Base-by-base conservation (phyloP, 2,888 invertebrate species). In the Smittia aterrima region DNA sequence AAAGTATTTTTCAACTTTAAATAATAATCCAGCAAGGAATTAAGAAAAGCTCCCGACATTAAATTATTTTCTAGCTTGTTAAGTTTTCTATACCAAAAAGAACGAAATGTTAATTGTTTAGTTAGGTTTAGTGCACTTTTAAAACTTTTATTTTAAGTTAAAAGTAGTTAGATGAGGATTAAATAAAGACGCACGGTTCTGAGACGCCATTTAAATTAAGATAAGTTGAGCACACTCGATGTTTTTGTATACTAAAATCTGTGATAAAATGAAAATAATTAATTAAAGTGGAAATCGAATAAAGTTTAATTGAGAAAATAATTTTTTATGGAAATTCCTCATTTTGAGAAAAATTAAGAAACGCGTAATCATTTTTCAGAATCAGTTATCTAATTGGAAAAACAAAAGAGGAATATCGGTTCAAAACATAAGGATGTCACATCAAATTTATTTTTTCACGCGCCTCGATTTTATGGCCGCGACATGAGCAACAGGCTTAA, bases 171-270 rank as follows among this genome's bases (percentile, higher is more conserved):
- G 47, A 6, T 47, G 47, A 47, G 47, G n/a, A 47, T 47, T 47
- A 47, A n/a, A 11, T 11, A 47, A 6, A 32, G 9, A 6, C 4
- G 9, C 32, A 32, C 47, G 47, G 2, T 47, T 47, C 13, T 13
- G 47, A 32, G 9, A 47, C 7, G 58, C 58, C 58, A 58, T 58
- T 58, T 20, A n/a, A 58, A 22, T 58, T 18, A 18, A 58, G 58
- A 22, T 58, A 47, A 58, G 58, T 58, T 58, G 22, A 58, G 58
- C 18, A 18, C 20, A 20, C 22, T 58, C n/a, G 9, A 58, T 22
- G 58, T 58, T 58, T 58, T 58, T 22, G 58, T 58, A 58, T 58
- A 58, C 58, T 58, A 58, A 58, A 58, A n/a, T 22, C 58, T 58
- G 58, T 58, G 58, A 58, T 58, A 58, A 18, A 22, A 22, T 58